Evolutionary conservation across 2,113 vertebrate species (phyloP).

Genomic region (Amblyopsis rosae): DNA sequence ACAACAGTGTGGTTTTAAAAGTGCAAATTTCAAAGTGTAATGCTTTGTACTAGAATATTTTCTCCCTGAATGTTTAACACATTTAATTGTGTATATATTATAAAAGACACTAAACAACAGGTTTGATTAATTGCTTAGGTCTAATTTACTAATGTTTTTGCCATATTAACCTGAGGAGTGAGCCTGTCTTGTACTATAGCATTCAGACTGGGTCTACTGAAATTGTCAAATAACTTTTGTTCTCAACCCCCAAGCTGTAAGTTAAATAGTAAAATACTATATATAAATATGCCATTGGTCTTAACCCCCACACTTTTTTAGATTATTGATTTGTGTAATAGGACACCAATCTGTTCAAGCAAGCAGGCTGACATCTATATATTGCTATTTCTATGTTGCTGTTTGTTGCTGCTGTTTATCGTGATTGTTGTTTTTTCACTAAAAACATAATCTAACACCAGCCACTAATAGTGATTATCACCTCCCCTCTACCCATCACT

Average conservation of each 20-base stretch:
- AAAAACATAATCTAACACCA: neutral
- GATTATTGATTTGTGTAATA: neutral
- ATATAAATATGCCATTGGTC: too few relatives aligned
- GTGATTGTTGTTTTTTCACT: neutral
- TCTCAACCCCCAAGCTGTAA: neutral
- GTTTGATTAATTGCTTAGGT: neutral
- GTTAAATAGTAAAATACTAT: too few relatives aligned
- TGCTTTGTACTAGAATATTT: too few relatives aligned
- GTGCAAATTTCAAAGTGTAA: too few relatives aligned
- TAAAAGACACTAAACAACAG: neutral
- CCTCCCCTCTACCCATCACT: neutral
- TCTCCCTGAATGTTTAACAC: too few relatives aligned
- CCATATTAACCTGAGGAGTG: neutral
- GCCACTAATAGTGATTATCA: neutral
- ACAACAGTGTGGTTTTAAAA: neutral
- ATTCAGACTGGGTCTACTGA: neutral
- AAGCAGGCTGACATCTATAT: conserved; percentile 2
- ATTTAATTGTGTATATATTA: neutral
- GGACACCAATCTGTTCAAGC: conserved; percentile 6
- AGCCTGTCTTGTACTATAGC: neutral
- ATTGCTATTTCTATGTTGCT: neutral
- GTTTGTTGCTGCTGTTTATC: neutral
- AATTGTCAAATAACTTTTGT: neutral
- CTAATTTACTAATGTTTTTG: neutral
- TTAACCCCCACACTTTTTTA: too few relatives aligned